phyloP scores from a whole-genome alignment of 2,888 invertebrate species.

The Habrosyne pyritoides region DNA sequence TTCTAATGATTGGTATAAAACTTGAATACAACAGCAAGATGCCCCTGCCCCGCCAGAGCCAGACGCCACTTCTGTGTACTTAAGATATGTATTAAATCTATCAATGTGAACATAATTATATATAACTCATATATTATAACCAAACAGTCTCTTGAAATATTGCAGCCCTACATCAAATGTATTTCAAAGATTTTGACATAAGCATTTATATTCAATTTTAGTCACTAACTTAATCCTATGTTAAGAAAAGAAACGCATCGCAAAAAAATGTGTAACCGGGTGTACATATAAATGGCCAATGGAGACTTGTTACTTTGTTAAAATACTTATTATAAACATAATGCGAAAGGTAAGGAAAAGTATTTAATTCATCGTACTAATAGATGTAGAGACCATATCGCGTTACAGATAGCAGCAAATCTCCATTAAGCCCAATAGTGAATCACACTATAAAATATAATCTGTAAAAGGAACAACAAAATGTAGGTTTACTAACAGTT shows the following conservation, averaged over 20 bases:
- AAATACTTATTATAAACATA: too few species aligned
- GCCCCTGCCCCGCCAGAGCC: too few species aligned
- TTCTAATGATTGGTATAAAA: too few species aligned
- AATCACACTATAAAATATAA: neutral
- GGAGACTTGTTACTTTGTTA: neutral
- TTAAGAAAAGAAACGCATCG: neutral
- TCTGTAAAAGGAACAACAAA: neutral
- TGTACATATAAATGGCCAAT: neutral
- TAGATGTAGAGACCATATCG: too few species aligned
- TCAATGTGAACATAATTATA: too few species aligned
- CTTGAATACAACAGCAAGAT: too few species aligned
- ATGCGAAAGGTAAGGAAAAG: too few species aligned
- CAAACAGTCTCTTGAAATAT: neutral
- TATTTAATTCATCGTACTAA: too few species aligned
- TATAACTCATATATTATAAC: too few species aligned
- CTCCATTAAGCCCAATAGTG: neutral
- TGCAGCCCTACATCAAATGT: neutral
- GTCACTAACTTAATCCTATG: neutral
- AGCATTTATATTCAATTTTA: neutral
- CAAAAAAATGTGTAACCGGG: neutral
- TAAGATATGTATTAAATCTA: too few species aligned
- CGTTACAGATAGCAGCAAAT: neutral
- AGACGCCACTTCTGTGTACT: too few species aligned
- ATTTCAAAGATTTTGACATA: neutral
- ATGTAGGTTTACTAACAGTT: slow-evolving; percentile 9